Conservation (phyloP, 2,797 vertebrate species). For the Takifugu ocellatus region DNA sequence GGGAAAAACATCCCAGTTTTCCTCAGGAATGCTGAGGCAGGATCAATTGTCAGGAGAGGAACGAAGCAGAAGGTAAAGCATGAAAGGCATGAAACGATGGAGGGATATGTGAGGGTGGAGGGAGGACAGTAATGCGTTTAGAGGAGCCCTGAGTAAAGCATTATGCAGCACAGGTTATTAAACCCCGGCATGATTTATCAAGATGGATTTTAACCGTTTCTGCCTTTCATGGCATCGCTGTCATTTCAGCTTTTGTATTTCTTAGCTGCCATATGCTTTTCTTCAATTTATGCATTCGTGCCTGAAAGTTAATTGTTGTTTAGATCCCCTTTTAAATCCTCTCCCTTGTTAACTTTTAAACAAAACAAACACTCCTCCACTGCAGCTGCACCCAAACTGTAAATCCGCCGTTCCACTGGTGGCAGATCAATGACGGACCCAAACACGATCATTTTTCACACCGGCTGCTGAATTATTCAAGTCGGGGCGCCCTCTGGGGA, state of each 20-base stretch:
- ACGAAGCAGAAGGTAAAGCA: constrained; percentile 5
- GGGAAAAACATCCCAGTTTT: constrained; percentile 19
- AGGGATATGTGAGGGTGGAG: constrained; percentile 33
- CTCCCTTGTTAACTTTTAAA: no score
- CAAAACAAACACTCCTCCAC: constrained; percentile 9
- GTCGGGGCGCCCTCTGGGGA: constrained; percentile 56
- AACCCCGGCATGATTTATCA: constrained; percentile 28
- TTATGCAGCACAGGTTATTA: constrained; percentile 38
- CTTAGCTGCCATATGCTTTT: constrained; percentile 1
- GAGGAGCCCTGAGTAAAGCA: constrained; percentile 18
- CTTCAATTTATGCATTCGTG: neutral
- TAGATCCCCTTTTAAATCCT: no score
- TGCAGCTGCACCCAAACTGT: constrained; percentile 24
- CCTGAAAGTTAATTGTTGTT: no score
- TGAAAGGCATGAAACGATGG: constrained; percentile 2
- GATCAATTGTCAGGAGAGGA: constrained; percentile 21
- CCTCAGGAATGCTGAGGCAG: constrained; percentile 26
- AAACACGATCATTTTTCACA: constrained; percentile 69
- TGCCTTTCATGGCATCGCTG: constrained; percentile 25
- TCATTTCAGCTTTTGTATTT: constrained; percentile 24
- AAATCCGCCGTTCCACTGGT: constrained; percentile 34
- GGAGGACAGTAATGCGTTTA: constrained; percentile 42
- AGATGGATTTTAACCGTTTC: constrained; percentile 27
- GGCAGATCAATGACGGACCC: constrained; percentile 61
- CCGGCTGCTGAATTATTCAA: constrained; percentile 78